Conservation (phyloP, 92 coral and sea anemone species). For the Muricea muricata region DNA sequence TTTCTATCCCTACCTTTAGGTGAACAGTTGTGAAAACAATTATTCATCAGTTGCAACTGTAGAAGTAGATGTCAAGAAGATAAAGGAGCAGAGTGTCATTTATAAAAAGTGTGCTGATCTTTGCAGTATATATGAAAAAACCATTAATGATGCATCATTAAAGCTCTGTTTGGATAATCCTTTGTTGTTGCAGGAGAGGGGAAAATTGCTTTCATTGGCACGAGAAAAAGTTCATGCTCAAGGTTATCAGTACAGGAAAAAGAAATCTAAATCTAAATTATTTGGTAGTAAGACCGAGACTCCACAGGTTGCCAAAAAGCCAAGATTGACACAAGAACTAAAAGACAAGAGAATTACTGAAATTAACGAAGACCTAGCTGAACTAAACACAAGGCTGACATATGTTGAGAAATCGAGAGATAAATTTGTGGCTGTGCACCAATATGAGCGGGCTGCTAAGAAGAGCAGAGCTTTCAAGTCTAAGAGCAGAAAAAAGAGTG, state of each 20-base stretch:
- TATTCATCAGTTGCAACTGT: background rate
- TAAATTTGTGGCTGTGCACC: constrained; percentile 41
- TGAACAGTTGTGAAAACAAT: background rate
- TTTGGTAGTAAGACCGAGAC: constrained; percentile 26
- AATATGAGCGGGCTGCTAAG: constrained; percentile 52
- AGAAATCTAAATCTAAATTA: constrained; percentile 45
- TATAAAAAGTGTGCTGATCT: background rate
- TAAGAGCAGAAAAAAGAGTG: constrained; percentile 48
- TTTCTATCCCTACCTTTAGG: background rate
- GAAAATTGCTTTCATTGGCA: constrained; percentile 28
- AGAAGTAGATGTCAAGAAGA: background rate
- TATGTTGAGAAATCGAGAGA: constrained; percentile 47
- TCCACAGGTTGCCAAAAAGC: background rate
- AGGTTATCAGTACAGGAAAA: constrained; percentile 54
- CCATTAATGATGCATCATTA: too few species aligned
- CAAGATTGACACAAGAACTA: constrained; percentile 23
- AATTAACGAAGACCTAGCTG: constrained; percentile 52
- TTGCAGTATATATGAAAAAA: too few species aligned
- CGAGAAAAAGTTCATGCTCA: constrained; percentile 46
- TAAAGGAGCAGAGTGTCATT: background rate
- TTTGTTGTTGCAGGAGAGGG: constrained; percentile 42
- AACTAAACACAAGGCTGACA: constrained; percentile 17
- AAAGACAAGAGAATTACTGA: constrained; percentile 45
- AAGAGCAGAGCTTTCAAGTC: constrained; percentile 35
- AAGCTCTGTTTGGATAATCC: constrained; percentile 57